phyloP scores from a whole-genome alignment of 2,113 vertebrate species.

The Cinclus mexicanus region DNA sequence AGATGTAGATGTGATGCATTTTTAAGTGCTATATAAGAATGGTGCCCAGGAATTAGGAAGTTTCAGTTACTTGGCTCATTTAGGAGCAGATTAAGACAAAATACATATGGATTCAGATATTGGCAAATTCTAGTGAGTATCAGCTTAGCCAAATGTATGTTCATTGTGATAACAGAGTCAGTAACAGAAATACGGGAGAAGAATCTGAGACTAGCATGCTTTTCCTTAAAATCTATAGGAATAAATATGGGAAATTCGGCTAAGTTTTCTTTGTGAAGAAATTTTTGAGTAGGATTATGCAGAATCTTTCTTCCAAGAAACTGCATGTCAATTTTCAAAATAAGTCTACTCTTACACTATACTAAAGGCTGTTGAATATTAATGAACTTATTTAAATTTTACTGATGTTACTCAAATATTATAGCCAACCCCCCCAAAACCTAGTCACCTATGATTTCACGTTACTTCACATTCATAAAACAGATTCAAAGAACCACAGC shows the following conservation, averaged over 20 bases:
- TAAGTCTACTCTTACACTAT: background rate
- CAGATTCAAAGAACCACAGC: background rate
- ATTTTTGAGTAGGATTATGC: background rate
- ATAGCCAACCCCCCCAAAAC: background rate
- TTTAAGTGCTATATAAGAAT: slow-evolving; percentile 18
- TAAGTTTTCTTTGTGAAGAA: background rate
- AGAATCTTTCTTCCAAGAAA: background rate
- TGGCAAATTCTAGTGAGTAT: background rate
- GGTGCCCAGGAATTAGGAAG: background rate
- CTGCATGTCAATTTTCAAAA: background rate
- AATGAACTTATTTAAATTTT: background rate
- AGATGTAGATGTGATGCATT: slow-evolving; percentile 31
- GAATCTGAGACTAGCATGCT: background rate
- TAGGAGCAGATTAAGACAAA: slow-evolving; percentile 1
- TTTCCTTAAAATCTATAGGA: background rate
- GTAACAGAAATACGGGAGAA: background rate
- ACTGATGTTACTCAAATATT: background rate
- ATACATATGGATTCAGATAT: background rate
- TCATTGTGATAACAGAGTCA: background rate
- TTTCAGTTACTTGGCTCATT: background rate
- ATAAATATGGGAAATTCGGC: background rate
- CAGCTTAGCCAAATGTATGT: background rate
- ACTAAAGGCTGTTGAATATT: background rate
- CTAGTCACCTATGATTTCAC: background rate
- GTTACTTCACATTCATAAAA: background rate